phyloP scores from a whole-genome alignment of 1,140 invertebrate species.

The Solen grandis region DNA sequence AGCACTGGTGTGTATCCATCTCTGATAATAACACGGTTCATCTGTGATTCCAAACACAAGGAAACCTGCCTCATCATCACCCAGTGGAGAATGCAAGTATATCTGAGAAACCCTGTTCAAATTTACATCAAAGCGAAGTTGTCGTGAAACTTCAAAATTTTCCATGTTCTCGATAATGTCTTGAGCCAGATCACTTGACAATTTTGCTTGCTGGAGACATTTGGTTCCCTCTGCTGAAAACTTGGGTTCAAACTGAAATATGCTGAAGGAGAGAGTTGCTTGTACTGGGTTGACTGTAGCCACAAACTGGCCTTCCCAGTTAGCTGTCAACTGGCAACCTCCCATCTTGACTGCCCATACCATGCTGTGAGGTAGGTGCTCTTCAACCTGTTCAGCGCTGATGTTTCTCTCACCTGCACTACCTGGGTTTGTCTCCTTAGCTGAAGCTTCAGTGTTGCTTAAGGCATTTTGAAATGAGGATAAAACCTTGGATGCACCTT shows the following conservation, averaged over 20 bases:
- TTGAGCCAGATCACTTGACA: constrained; percentile 39
- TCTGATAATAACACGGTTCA: constrained; percentile 33
- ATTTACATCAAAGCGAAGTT: constrained; percentile 37
- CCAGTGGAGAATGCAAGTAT: constrained; percentile 29
- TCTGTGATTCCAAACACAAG: constrained; percentile 12
- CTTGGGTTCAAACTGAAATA: constrained; percentile 44
- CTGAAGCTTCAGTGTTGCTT: constrained; percentile 3
- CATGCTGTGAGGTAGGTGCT: constrained; percentile 50
- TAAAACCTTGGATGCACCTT: constrained; percentile 34
- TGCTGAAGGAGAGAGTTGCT: constrained; percentile 8
- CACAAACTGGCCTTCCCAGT: constrained; percentile 53
- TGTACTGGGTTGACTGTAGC: constrained; percentile 41
- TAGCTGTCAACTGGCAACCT: not conserved
- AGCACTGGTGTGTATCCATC: constrained; percentile 55
- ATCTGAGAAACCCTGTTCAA: constrained; percentile 25
- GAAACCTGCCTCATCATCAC: constrained; percentile 24
- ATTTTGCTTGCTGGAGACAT: constrained; percentile 42
- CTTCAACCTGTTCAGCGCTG: constrained; percentile 32
- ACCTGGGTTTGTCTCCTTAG: not conserved
- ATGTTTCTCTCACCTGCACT: not conserved
- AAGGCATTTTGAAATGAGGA: constrained; percentile 34
- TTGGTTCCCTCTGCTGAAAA: constrained; percentile 33
- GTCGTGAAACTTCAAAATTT: constrained; percentile 51
- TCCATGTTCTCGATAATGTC: constrained; percentile 49
- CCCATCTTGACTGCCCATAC: constrained; percentile 36